Percentiles rank a stretch among this genome's conserved stretches.
phyloP scores from a whole-genome alignment of 2,888 invertebrate genomes.

The Cyclophora punctaria region DNA sequence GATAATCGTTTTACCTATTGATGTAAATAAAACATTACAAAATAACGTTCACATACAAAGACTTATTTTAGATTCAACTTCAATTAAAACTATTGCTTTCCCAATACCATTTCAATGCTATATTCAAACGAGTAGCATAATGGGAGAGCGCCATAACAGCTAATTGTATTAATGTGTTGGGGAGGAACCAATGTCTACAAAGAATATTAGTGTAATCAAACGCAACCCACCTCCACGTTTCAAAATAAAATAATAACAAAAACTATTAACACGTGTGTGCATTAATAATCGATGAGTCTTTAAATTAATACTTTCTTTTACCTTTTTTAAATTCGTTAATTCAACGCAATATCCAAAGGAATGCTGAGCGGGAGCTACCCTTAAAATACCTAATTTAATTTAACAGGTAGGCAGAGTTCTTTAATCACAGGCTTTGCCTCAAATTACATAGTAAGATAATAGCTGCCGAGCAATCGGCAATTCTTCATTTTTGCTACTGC shows the following conservation, averaged over 20 bases:
- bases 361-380: conserved; percentile 55
- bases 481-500: conserved; percentile 70
- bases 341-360: conserved; percentile 41
- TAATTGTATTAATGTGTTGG: neutral
- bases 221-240: conserved; percentile 13
- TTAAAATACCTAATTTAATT: conserved; percentile 74
- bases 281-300: conserved; percentile 56
- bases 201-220: conserved; percentile 12
- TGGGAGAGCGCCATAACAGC: too few species aligned
- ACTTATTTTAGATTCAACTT: too few species aligned
- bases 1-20: too few species aligned
- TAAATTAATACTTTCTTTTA: conserved; percentile 57
- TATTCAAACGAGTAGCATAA: too few species aligned
- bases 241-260: conserved; percentile 42
- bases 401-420: conserved; percentile 72
- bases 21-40: too few species aligned
- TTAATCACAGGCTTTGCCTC: conserved; percentile 69
- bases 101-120: too few species aligned
- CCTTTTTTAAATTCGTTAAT: conserved; percentile 51
- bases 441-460: conserved; percentile 69
- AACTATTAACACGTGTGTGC: conserved; percentile 61
- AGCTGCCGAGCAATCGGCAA: conserved; percentile 69
- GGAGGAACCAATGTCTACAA: conserved; percentile 8
- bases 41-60: too few species aligned
- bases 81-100: too few species aligned